Evolutionary conservation across 2,888 invertebrate genomes (phyloP), one percentile per base, ranked within the genome.

Genomic region (Nomada lathburiana): DNA sequence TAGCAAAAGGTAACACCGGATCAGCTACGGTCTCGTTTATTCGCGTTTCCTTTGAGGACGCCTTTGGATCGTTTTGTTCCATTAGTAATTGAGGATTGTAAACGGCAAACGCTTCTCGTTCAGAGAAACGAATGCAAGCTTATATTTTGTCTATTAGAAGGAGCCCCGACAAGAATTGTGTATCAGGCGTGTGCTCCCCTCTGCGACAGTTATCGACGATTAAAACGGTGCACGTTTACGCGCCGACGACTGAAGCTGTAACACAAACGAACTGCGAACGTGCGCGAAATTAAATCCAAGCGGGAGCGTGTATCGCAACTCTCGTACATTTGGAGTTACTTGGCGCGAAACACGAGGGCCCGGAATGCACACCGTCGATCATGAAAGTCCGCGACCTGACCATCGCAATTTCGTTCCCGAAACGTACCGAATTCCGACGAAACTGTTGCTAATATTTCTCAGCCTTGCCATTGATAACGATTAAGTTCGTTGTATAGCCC

Each of bases 341-440:
- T 3, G 3, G 29, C 36, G 42, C 29, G 36, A 68, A 44, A 16
- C 47, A 26, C 20, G n/a, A 20, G 16, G 13, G 4, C 20, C 9
- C 47, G 26, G n/a, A 16, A 59, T 42, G 23, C 42, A 55, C 18
- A 10, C 36, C 26, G 42, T 68, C 11, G 44, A 16, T 20, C 26
- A 47, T 60, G 60, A 0, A 60, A 50, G 16, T 23, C 52, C 20
- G 53, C 42, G 77, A 64, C 77, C 77, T 80, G 80, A 77, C 77
- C 80, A 80, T 77, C 77, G 60, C 80, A 79, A 79, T 79, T 70
- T 36, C 18, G 50, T 23, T 55, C 11, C 59, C 29, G 42, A 60
- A 62, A 76, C 57, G 16, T 26, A n/a, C 20, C 67, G 36, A 29
- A 5, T 26, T 55, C 47, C n/a, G 13, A 16, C 23, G 18, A 76